Evolutionary conservation across 2,888 invertebrate species (phyloP).

Genomic region (Eutolmus rufibarbis): DNA sequence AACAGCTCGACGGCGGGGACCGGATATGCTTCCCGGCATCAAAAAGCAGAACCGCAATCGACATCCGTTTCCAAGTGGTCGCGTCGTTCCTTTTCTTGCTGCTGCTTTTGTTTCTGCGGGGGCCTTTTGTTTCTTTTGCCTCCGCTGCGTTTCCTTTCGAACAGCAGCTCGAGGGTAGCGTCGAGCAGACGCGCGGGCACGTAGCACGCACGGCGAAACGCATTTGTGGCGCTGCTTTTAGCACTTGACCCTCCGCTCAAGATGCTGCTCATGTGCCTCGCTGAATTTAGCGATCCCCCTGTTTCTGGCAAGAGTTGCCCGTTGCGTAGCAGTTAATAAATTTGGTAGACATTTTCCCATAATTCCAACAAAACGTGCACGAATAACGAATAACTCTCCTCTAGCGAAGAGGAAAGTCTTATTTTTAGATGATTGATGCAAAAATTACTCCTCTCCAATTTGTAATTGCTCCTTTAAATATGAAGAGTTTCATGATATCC

Average conservation of each 20-base stretch:
- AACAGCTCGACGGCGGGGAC: not conserved
- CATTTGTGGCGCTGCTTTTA: not conserved
- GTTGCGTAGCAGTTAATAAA: not conserved
- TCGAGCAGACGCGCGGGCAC: not conserved
- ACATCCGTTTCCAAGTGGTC: constrained; percentile 34
- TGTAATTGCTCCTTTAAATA: not conserved
- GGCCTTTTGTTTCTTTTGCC: not conserved
- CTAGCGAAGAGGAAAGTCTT: not conserved
- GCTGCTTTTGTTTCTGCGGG: not conserved
- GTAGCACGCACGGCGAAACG: not conserved
- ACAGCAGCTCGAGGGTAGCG: not conserved
- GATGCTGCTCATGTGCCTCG: not conserved
- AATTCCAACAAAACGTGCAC: not conserved
- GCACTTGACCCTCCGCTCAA: constrained; percentile 11
- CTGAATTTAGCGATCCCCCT: not conserved
- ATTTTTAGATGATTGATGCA: not conserved
- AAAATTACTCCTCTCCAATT: not conserved
- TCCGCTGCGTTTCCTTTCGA: not conserved
- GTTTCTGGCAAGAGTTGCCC: not conserved
- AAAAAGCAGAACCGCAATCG: constrained; percentile 37
- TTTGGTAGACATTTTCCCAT: not conserved
- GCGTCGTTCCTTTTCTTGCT: not conserved
- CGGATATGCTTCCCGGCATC: constrained; percentile 39
- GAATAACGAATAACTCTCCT: not conserved
- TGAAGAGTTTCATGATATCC: not conserved